These are phyloP conservation scores for Sesia apiformis DNA, from an alignment of 2,888 invertebrate species.

Conservation along the genomic window DNA sequence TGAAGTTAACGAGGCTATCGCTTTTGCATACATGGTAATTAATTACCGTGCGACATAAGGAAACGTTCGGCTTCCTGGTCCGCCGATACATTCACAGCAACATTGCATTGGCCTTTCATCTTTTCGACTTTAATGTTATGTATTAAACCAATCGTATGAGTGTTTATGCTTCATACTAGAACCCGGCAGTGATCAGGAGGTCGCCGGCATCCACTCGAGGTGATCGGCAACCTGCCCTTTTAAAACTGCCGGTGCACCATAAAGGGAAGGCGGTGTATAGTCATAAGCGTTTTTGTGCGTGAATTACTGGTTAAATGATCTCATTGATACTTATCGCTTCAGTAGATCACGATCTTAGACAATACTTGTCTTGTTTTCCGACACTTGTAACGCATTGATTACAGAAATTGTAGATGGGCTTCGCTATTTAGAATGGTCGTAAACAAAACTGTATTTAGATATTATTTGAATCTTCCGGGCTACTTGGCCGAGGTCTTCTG, in stretches of 20 bases:
- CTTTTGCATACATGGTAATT: background rate
- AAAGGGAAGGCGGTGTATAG: conserved; percentile 24
- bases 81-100: conserved; percentile 23
- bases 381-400: too few relatives aligned
- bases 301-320: conserved; percentile 24
- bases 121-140: conserved; percentile 28
- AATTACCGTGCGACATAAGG: conserved; percentile 14
- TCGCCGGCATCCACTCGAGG: conserved; percentile 35
- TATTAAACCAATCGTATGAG: conserved; percentile 28
- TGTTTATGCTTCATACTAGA: conserved; percentile 14
- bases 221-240: conserved; percentile 49
- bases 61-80: conserved; percentile 41
- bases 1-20: too few relatives aligned
- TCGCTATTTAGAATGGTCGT: too few relatives aligned
- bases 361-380: background rate
- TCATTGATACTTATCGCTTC: conserved; percentile 20
- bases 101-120: conserved; percentile 41
- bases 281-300: conserved; percentile 6
- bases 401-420: too few relatives aligned
- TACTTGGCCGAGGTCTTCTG: too few relatives aligned
- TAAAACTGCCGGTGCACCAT: conserved; percentile 32
- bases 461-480: too few relatives aligned
- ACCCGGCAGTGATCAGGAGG: conserved; percentile 57
- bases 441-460: too few relatives aligned
- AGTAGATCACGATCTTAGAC: conserved; percentile 14